A percentile compares a stretch with the other conserved stretches of the same genome.
phyloP scores from a whole-genome alignment of 2,797 vertebrate species.

The Hapalemur alaotrensis region DNA sequence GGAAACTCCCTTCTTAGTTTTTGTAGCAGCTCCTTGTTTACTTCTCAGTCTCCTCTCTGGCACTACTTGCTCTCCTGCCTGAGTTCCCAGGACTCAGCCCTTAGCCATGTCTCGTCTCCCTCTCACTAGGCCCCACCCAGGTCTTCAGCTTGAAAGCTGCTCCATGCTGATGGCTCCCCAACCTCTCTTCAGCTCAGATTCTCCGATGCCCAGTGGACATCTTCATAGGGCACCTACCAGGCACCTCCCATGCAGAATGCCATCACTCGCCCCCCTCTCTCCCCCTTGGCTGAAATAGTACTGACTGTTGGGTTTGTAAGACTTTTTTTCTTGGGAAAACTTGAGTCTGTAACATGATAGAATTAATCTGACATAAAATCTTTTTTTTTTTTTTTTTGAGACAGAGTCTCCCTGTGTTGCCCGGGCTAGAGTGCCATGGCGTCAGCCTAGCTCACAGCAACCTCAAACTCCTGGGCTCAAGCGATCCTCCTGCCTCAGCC shows the following conservation, averaged over 20 bases:
- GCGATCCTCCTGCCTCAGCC: too few relatives aligned
- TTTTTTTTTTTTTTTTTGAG: background rate
- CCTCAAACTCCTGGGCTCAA: too few relatives aligned
- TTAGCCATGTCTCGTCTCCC: background rate
- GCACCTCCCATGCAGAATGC: background rate
- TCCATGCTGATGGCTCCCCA: background rate
- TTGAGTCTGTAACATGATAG: background rate
- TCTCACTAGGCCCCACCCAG: background rate
- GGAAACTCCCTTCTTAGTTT: background rate
- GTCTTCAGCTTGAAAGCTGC: background rate
- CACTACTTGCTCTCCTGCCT: background rate
- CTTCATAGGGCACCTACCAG: background rate
- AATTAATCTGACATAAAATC: background rate
- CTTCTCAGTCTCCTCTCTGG: background rate
- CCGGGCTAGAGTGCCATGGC: too few relatives aligned
- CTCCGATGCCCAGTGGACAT: background rate
- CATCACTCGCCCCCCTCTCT: background rate
- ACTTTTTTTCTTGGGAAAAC: background rate
- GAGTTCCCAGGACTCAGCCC: background rate
- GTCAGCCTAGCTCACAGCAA: too few relatives aligned
- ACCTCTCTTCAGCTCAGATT: background rate
- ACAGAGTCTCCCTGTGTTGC: too few relatives aligned
- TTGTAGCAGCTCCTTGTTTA: background rate
- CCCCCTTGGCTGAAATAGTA: background rate
- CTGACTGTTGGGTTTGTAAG: background rate